A percentile compares a stretch with the other conserved stretches of the same genome.
These are phyloP conservation scores for Andrena hattorfiana DNA, from an alignment of 2,888 invertebrate genomes.

Conservation along the genomic window DNA sequence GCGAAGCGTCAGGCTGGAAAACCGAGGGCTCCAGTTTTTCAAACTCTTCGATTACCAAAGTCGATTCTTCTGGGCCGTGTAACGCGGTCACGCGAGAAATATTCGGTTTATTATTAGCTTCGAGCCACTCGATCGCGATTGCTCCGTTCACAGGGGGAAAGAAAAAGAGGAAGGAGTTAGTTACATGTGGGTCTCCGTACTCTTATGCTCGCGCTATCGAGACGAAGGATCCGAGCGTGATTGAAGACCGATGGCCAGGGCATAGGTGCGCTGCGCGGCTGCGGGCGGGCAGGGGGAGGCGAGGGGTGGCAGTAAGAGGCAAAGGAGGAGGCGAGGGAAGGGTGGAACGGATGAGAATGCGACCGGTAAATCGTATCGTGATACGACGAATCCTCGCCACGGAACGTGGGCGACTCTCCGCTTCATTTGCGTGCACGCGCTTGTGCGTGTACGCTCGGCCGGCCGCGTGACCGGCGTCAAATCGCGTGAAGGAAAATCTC, in stretches of 20 bases:
- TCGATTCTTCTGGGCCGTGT: constrained; percentile 8
- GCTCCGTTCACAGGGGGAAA: constrained; percentile 10
- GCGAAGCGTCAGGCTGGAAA: too few relatives aligned
- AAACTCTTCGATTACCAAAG: too few relatives aligned
- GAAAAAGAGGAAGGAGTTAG: constrained; percentile 44
- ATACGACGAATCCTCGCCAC: constrained; percentile 68
- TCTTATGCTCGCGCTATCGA: constrained; percentile 73
- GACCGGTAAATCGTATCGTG: constrained; percentile 76
- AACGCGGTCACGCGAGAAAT: constrained; percentile 18
- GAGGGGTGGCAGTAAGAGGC: constrained; percentile 7
- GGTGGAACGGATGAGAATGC: constrained; percentile 68
- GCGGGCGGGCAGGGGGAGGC: not conserved
- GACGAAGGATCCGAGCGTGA: constrained; percentile 73
- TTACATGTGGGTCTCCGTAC: constrained; percentile 61
- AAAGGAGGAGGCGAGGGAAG: constrained; percentile 18
- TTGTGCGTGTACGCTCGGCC: constrained; percentile 40
- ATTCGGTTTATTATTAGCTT: constrained; percentile 55
- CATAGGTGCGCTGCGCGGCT: constrained; percentile 48
- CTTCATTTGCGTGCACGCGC: constrained; percentile 56
- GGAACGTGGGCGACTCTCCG: constrained; percentile 64
- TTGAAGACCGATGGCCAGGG: constrained; percentile 69
- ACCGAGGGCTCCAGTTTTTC: not conserved
- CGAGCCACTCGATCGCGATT: constrained; percentile 42
- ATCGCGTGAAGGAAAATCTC: constrained; percentile 53
- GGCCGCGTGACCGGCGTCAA: constrained; percentile 42